Base-by-base conservation (phyloP, 2,113 vertebrate genomes). In the Gavialis gangeticus region DNA sequence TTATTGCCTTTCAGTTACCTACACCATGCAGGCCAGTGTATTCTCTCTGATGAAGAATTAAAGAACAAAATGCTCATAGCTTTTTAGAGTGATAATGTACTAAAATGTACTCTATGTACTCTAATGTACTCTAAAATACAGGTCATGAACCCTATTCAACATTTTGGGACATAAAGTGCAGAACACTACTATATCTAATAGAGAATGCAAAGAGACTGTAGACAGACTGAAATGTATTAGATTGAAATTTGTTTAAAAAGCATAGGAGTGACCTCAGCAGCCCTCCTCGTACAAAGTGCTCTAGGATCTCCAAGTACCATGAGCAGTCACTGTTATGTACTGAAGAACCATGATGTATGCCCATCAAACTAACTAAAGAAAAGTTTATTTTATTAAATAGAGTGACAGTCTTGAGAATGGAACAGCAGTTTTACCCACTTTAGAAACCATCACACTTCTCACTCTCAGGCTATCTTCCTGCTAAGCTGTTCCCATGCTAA, bases 101-200 rank as follows among this genome's bases (percentile, higher is more conserved):
- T 34, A 34, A 34, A 34, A 34, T 34, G 34, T 34, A 34, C 34
- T 34, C 34, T 34, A 34, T 34, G 34, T 34, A 5, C 64, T 82
- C 10, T 46, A 4, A n/a, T n/a, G n/a, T n/a, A 66, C 64, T 82
- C 10, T 46, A 4, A 86, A 37, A 75, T 63, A 67, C 59, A 90
- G 94, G 60, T 2, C 60, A 62, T 19, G 24, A 62, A 87, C 82
- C 84, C 90, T 92, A 94, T 88, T 66, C 79, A 91, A 90, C 88
- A 90, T 18, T 71, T 82, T 80, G 66, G 73, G 66, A 73, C 57
- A 27, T 62, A 71, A 84, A 54, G 46, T 73, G 85, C 55, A 62
- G 2, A 18, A 55, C 60, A 28, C 59, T 64, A 30, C 64, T 89
- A 46, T 88, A 27, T 12, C 0, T 2, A 86, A 80, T 82, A 62